Conservation (phyloP, 2,888 invertebrate species). For the Aproaerema taeniolella region DNA sequence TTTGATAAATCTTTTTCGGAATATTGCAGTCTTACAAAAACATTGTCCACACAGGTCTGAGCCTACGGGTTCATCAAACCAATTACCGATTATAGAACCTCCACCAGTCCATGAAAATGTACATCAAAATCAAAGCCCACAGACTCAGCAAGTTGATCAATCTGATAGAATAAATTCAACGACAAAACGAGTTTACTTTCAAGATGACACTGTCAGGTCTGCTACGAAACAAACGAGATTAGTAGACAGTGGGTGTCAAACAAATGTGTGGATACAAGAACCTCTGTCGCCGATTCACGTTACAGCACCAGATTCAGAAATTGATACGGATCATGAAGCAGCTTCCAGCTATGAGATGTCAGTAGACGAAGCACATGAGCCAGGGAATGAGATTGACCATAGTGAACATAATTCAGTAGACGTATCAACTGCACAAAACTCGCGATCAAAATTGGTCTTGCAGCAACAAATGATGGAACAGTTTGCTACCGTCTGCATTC, state of each 20-base stretch:
- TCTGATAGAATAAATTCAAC: not conserved
- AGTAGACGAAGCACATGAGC: not conserved
- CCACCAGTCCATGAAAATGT: not conserved
- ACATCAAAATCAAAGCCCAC: not conserved
- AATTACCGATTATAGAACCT: no score
- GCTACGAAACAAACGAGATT: no score
- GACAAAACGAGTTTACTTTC: not conserved
- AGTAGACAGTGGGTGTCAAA: no score
- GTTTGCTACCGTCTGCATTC: conserved; percentile 1
- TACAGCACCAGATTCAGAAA: conserved; percentile 1
- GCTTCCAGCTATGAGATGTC: not conserved
- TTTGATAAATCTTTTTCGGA: not conserved
- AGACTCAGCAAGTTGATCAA: not conserved
- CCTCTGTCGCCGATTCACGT: no score
- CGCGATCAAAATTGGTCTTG: not conserved
- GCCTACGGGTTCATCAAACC: no score
- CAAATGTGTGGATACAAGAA: no score
- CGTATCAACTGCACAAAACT: no score
- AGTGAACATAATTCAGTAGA: not conserved
- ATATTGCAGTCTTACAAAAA: no score
- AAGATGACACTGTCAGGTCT: conserved; percentile 1
- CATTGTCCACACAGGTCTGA: no score
- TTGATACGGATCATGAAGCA: conserved; percentile 3
- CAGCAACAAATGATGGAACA: not conserved
- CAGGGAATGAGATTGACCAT: not conserved